Evolutionary conservation across 2,113 vertebrate genomes (phyloP).

Genomic region (Poecile atricapillus): DNA sequence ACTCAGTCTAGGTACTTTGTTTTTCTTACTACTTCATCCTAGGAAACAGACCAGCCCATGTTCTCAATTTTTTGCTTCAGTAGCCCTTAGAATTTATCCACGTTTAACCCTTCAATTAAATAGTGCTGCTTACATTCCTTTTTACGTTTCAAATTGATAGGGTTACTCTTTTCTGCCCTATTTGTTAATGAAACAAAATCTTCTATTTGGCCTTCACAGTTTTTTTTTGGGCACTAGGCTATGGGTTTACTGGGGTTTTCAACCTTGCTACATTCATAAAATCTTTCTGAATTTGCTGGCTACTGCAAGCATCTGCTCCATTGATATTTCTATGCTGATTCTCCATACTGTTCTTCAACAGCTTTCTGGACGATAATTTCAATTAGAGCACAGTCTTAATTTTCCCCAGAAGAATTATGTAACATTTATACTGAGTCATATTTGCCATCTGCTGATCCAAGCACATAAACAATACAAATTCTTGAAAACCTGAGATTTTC

Average conservation of each 20-base stretch:
- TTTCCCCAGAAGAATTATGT: conserved; percentile 51
- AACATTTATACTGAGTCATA: conserved; percentile 55
- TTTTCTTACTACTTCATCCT: not conserved
- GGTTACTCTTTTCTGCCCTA: not conserved
- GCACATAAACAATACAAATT: conserved; percentile 46
- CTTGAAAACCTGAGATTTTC: conserved; percentile 8
- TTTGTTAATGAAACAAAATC: not conserved
- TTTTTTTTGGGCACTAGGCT: not conserved
- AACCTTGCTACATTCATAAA: not conserved
- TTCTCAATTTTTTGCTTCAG: not conserved
- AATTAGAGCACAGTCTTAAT: conserved; percentile 41
- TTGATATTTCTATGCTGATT: not conserved
- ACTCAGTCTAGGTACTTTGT: not conserved
- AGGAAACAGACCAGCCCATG: not conserved
- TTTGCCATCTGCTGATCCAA: conserved; percentile 59
- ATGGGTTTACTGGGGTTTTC: not conserved
- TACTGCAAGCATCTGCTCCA: not conserved
- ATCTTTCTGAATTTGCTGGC: not conserved
- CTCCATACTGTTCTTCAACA: not conserved
- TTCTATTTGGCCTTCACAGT: not conserved
- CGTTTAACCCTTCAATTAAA: not conserved
- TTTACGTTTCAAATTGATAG: not conserved
- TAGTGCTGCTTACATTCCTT: not conserved
- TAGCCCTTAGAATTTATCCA: not conserved
- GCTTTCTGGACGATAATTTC: conserved; percentile 30